Base-by-base conservation (phyloP, 2,797 vertebrate genomes). In the Sebastes iracundus region DNA sequence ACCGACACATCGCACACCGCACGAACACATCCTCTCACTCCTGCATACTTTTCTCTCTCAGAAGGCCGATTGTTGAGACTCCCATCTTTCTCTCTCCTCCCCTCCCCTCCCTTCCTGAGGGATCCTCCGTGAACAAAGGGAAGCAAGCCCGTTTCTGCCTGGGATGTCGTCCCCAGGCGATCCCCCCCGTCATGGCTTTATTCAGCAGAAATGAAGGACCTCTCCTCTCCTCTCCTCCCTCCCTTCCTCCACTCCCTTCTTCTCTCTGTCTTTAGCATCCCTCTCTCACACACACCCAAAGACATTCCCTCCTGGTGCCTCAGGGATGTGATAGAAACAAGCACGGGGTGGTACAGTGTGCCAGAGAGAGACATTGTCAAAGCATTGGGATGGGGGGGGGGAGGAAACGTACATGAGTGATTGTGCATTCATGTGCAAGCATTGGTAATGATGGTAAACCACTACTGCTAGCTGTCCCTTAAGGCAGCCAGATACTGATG, bases 71-170 rank as follows among this genome's bases (percentile, higher is more conserved):
- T 72, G 65, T 72, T 52, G 76, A 70, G 70, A 32, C 23, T 66
- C 75, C 23, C 27, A 12, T 71, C 60, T 32, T 42, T 18, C 53
- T 16, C 18, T 13, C 32, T 35, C 33, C 22, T 52, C 70, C n/a
- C 69, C 58, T n/a, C 70, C n/a, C 55, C 27, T 60, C 69, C 30
- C 60, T 55, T 79, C 85, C 73, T 32, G 22, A 79, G 88, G 83
- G 76, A 80, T 64, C 61, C 72, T 80, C 59, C 25, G 0, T 14
- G 65, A 85, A 88, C 82, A 90, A 88, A 88, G 69, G 71, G 56
- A 80, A 55, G 69, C 55, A 22, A 42, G 75, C 69, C 60, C 53
- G 62, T 80, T 75, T 87, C 73, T 81, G 64, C 56, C 77, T 83
- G 83, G 56, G 59, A 80, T 78, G 68, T 79, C 7, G 4, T 85